A percentile compares a stretch with the other conserved stretches of the same genome.
Conservation (phyloP, 2,113 vertebrate species). For the Colossoma macropomum region DNA sequence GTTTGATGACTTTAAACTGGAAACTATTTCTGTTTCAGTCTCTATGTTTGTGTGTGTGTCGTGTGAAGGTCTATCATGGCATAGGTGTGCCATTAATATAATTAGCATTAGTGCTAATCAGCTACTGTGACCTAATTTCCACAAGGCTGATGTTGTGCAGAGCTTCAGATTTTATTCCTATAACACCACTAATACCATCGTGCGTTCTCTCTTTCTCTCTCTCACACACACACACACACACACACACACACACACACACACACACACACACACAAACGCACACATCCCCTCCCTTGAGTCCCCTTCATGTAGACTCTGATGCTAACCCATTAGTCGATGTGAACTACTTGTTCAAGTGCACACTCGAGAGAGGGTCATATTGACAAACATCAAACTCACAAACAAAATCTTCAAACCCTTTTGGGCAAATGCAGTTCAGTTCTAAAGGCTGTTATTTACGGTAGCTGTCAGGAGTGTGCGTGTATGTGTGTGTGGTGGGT, state of each 20-base stretch:
- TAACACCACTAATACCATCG: not conserved
- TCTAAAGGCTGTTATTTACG: not conserved
- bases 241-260: not conserved
- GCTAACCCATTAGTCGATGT: slow-evolving; percentile 14
- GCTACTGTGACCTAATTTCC: slow-evolving; percentile 47
- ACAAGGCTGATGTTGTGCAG: slow-evolving; percentile 14
- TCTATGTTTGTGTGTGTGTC: not conserved
- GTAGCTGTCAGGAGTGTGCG: not conserved
- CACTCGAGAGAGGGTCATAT: not conserved
- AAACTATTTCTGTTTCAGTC: not conserved
- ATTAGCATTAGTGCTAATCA: slow-evolving; percentile 44
- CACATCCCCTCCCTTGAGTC: not conserved
- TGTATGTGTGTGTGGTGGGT: slow-evolving; percentile 33
- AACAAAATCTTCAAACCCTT: slow-evolving; percentile 13
- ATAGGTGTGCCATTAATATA: slow-evolving; percentile 48
- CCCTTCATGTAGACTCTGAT: slow-evolving; percentile 9
- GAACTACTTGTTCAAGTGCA: slow-evolving; percentile 19
- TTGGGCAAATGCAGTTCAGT: not conserved
- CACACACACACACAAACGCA: not conserved
- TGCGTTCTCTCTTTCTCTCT: not conserved
- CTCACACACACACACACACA: not conserved
- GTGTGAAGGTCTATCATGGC: not conserved
- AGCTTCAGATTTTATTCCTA: slow-evolving; percentile 9
- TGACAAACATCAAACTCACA: slow-evolving; percentile 14
- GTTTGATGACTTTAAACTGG: not conserved